Evolutionary conservation across 2,113 vertebrate species (phyloP), one percentile per base, ranked within the genome.

Genomic region (Pitta sordida): DNA sequence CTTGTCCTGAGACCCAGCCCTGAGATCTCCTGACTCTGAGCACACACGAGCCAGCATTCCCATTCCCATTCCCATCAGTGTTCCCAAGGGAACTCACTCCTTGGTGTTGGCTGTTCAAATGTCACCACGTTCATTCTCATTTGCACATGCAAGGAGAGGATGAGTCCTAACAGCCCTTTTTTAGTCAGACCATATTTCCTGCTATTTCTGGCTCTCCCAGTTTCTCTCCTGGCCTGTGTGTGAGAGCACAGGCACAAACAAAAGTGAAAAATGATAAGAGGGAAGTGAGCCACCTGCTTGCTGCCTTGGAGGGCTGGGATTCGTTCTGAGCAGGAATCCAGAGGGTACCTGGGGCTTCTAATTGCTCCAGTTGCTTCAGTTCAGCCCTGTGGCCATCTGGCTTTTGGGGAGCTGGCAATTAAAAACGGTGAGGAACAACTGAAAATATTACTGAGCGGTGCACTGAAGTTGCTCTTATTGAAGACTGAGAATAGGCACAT

Each of bases 201-300:
- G 39, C 14, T 26, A 27, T 58, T 86, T 48, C 58, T 32, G 55
- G 52, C 89, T 59, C 65, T 67, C 63, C 49, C 46, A 26, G 3
- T 29, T 18, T 34, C 48, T 12, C 52, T 90, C 36, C 79, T 69
- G 71, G 85, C 75, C 79, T 27, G 68, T 52, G 9, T 3, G 17
- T 79, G 88, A 13, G 13, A 29, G 19, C 2, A 19, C 0, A 7
- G 79, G 82, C 58, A 58, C 48, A 93, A 96, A 85, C 63, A 92
- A 44, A 83, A 56, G 64, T 88, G 91, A 94, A 29, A 83, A 88
- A 92, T 24, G 20, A 80, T 14, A 73, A 39, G 68, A 56, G 73
- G 56, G 68, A 69, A 41, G 59, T 0, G 2, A 95, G 67, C 49
- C 91, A 90, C 79, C 88, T 93, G 91, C 73, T 74, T 37, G 3